These are phyloP conservation scores for Octodon degus DNA, from an alignment of 2,113 vertebrate genomes.

Conservation along the genomic window DNA sequence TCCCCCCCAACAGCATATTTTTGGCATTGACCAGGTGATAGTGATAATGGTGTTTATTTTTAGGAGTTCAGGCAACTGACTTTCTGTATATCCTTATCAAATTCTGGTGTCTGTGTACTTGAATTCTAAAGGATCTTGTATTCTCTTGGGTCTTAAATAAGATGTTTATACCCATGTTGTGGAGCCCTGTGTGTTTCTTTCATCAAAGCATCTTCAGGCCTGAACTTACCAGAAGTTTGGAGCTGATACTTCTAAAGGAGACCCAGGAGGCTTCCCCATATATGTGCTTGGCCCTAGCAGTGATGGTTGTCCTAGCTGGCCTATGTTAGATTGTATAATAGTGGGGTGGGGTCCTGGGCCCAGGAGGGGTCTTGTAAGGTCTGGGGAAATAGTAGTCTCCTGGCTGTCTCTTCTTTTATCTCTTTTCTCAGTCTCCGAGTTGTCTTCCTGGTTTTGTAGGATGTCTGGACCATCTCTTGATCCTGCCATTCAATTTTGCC, in stretches of 20 bases:
- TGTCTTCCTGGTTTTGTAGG: not conserved
- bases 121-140: constrained; percentile 51
- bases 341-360: no score
- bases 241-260: not conserved
- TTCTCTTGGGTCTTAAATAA: constrained; percentile 14
- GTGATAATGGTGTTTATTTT: constrained; percentile 47
- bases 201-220: not conserved
- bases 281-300: not conserved
- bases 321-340: accelerated
- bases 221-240: not conserved
- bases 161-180: not conserved
- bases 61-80: not conserved
- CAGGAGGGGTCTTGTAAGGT: not conserved
- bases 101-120: not conserved
- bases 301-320: not conserved
- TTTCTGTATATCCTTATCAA: not conserved
- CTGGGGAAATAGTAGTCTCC: not conserved
- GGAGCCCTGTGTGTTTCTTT: not conserved
- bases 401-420: not conserved
- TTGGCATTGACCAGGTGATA: not conserved
- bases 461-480: not conserved
- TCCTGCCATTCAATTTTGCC: not conserved
- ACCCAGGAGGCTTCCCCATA: not conserved
- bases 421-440: not conserved
- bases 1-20: not conserved